Conservation (phyloP, 53 echinoderm and acorn worm genomes). For the Pentamera pediparva region DNA sequence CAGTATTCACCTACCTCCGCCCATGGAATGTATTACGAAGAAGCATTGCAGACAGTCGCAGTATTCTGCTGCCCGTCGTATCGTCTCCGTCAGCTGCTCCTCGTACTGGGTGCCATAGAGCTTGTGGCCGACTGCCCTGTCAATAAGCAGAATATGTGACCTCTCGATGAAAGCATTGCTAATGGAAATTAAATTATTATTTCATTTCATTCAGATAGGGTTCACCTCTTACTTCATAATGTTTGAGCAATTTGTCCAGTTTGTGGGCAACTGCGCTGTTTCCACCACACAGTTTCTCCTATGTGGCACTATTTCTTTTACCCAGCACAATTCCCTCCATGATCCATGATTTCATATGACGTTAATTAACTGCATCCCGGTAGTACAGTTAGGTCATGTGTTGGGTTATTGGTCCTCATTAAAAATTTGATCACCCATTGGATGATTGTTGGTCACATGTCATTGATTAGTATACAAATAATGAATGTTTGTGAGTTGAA, state of each 20-base stretch:
- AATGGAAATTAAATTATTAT: too few species aligned
- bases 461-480: too few species aligned
- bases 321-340: neutral
- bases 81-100: conserved; percentile 66
- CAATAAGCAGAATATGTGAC: neutral
- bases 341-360: too few species aligned
- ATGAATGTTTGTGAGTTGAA: too few species aligned
- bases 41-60: conserved; percentile 97
- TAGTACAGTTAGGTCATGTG: too few species aligned
- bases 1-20: conserved; percentile 66
- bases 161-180: too few species aligned
- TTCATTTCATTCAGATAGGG: too few species aligned
- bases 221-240: too few species aligned
- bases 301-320: neutral
- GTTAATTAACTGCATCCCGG: too few species aligned
- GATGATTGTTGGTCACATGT: too few species aligned
- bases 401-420: too few species aligned
- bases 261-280: neutral
- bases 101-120: conserved; percentile 74
- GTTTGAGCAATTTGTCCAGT: neutral
- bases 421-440: too few species aligned
- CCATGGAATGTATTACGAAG: conserved; percentile 93
- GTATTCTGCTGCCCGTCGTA: conserved; percentile 76
- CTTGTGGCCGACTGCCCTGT: conserved; percentile 91
- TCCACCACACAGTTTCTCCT: neutral